These are phyloP conservation scores for Gymnocypris eckloni DNA, from an alignment of 2,797 vertebrate genomes.

Conservation along the genomic window DNA sequence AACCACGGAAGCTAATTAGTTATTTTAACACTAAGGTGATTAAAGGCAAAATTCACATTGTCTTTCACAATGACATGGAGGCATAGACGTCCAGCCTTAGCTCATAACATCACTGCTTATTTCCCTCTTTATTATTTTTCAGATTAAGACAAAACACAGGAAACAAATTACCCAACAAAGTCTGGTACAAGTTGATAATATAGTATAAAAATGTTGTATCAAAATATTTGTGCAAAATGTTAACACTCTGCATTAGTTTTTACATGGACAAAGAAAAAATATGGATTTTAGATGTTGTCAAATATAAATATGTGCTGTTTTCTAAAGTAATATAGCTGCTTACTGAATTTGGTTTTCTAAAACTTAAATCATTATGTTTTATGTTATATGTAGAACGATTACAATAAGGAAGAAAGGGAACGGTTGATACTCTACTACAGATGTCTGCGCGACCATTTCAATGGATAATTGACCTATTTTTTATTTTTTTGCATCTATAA, in stretches of 20 bases:
- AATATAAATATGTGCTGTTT: neutral
- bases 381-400: neutral
- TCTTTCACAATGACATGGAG: constrained; percentile 70
- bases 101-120: constrained; percentile 63
- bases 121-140: constrained; percentile 69
- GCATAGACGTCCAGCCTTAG: constrained; percentile 60
- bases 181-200: constrained; percentile 33
- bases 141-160: constrained; percentile 67
- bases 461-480: neutral
- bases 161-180: constrained; percentile 66
- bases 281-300: neutral
- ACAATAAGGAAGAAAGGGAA: neutral
- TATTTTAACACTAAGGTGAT: constrained; percentile 78
- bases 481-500: neutral
- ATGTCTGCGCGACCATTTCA: neutral
- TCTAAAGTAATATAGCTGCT: neutral
- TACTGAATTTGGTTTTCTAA: neutral
- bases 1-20: constrained; percentile 74
- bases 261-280: neutral
- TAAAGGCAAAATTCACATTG: constrained; percentile 75
- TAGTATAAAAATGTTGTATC: constrained; percentile 21
- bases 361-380: too few relatives aligned
- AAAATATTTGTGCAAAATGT: neutral
- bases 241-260: neutral
- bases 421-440: neutral